Conservation (phyloP, 2,888 invertebrate species). For the Euplagia quadripunctaria region DNA sequence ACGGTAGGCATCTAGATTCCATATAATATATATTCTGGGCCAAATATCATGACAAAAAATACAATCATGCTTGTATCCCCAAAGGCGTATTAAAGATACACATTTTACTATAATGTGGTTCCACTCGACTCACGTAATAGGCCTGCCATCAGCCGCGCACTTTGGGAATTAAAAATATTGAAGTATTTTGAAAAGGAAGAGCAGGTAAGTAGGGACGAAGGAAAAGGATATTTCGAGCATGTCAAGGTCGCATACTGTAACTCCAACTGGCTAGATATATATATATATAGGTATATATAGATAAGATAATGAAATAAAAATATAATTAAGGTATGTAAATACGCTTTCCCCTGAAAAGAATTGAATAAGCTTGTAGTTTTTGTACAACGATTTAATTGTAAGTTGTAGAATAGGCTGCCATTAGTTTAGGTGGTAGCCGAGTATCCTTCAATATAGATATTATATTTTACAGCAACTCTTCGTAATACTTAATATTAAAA, state of each 20-base stretch:
- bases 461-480: constrained; percentile 14
- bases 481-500: constrained; percentile 26
- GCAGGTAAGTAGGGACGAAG: not conserved
- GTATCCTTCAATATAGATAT: not conserved
- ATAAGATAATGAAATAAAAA: too few relatives aligned
- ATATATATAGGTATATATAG: too few relatives aligned
- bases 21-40: too few relatives aligned
- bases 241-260: too few relatives aligned
- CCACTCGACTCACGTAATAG: not conserved
- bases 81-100: too few relatives aligned
- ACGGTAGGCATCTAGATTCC: not conserved
- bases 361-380: not conserved
- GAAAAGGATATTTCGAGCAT: not conserved
- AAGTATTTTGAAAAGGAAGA: not conserved
- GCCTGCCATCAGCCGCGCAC: not conserved
- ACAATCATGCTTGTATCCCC: too few relatives aligned
- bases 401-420: not conserved
- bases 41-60: too few relatives aligned
- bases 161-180: not conserved
- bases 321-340: not conserved
- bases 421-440: not conserved
- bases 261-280: not conserved
- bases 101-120: too few relatives aligned
- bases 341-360: not conserved
- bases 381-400: not conserved